Evolutionary conservation across 2,888 invertebrate species (phyloP), one percentile per base, ranked within the genome.

Genomic region (Ferrisia virgata): DNA sequence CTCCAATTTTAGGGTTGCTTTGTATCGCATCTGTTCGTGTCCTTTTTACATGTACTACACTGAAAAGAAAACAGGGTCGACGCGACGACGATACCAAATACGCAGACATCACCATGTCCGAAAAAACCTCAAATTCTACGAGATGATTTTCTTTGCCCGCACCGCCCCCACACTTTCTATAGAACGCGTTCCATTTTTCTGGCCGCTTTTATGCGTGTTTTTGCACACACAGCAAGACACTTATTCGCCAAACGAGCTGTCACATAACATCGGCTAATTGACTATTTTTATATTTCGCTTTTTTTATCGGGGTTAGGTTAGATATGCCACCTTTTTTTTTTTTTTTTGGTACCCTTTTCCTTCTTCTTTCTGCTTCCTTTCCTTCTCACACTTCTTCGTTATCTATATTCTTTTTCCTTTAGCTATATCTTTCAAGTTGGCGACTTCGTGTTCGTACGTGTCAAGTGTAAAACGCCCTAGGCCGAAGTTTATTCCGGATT

Each of bases 1-100:
- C 82, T 82, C 64, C 36, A 76, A 58, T 69, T 82, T 82, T 58
- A 64, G 82, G 82, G 82, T 82, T 64, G 64, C 69, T 64, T 82
- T 47, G 47, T 53, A 53, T 80, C 53, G 28, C 80, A 80, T 80
- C 80, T 80, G 80, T 80, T 76, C 72, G n/a, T 36, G 33, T 76
- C 72, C 72, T 76, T 76, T 69, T 36, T 76, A 76, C 36, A 76
- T n/a, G n/a, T n/a, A n/a, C n/a, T n/a, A n/a, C n/a, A n/a, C n/a
- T n/a, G 36, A 36, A 36, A 33, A 36, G n/a, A 76, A 36, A 18
- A 36, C 36, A 76, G 28, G 36, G 33, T 36, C 72, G 36, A 76
- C 36, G 31, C 72, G 72, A 36, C 18, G 53, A 39, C 64, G 72
- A 18, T 36, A 76, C 72, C 33, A 22, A 36, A 36, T 33, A n/a